Base-by-base conservation (phyloP, 2,888 invertebrate genomes). In the Ametastegia equiseti region DNA sequence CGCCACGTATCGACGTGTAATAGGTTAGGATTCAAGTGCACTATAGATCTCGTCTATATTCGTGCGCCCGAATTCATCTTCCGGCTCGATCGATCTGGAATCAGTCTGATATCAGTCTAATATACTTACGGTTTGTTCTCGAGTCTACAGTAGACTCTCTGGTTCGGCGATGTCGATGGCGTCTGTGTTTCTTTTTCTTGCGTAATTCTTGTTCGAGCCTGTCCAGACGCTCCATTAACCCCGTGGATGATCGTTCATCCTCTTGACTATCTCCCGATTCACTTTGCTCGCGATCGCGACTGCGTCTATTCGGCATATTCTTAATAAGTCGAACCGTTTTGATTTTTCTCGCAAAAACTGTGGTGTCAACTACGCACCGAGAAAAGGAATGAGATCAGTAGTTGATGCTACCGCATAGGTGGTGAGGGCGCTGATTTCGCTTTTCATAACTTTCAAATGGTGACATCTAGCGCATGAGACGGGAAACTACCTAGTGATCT, bases 171-270 rank as follows among this genome's bases (percentile, higher is more conserved):
- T 67, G 67, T 6, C 67, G 67, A 39, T 67, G 67, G 42, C 23
- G 67, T 67, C 67, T 67, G 1, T 67, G 67, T 23, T 39, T 67
- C 11, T 15, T 67, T 9, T 67, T 67, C 19, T 67, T 67, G 6
- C 5, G 5, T 23, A 67, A 19, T 67, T 42, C 1, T 13, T n/a
- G n/a, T 39, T 67, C 39, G 3, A 67, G 23, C 19, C n/a, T 42
- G n/a, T 67, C 42, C 9, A 67, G n/a, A 39, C 67, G 67, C 67
- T 67, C n/a, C 23, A 30, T 63, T 30, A 13, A 15, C 19, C 19
- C 45, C 45, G 45, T 45, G 54, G 15, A 42, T 19, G 13, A 11
- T 36, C 9, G 39, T 23, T 42, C 42, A 9, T 39, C 19, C 42
- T 13, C 39, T 63, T 63, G 63, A 30, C n/a, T n/a, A 30, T 30